Percentiles rank a stretch among this genome's conserved stretches.
These are phyloP conservation scores for Magallana nippona DNA, from an alignment of 2,888 invertebrate species.

Conservation along the genomic window DNA sequence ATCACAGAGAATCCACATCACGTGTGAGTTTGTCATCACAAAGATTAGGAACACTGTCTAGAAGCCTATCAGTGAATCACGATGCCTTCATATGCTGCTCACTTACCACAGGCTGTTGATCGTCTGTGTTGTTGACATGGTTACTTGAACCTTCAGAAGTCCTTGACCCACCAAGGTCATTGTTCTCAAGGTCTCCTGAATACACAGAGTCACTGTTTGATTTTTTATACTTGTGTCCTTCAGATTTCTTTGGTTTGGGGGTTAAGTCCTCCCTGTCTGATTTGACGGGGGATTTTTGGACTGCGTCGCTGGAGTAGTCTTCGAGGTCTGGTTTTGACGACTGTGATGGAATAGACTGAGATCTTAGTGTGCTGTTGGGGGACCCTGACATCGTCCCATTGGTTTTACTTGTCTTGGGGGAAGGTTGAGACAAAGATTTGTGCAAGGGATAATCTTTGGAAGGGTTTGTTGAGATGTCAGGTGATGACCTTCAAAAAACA, in stretches of 20 bases:
- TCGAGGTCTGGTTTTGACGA: slow-evolving; percentile 28
- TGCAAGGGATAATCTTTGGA: slow-evolving; percentile 81
- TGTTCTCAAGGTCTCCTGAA: slow-evolving; percentile 42
- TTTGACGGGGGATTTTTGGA: slow-evolving; percentile 12
- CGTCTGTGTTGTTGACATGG: slow-evolving; percentile 35
- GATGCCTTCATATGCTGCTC: slow-evolving; percentile 49
- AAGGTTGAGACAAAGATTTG: slow-evolving; percentile 82
- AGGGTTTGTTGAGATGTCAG: slow-evolving; percentile 75
- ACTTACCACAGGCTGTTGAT: slow-evolving; percentile 49
- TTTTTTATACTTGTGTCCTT: slow-evolving; percentile 84
- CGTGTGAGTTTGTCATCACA: slow-evolving; percentile 29
- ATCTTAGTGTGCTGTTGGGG: slow-evolving; percentile 57
- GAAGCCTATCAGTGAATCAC: slow-evolving; percentile 43
- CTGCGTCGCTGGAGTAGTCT: slow-evolving; percentile 1
- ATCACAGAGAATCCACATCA: slow-evolving; percentile 33
- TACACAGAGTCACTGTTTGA: slow-evolving; percentile 79
- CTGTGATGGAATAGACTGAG: slow-evolving; percentile 71
- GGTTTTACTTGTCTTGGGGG: slow-evolving; percentile 68
- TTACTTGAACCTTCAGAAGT: slow-evolving; percentile 43
- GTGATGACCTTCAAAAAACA: slow-evolving; percentile 72
- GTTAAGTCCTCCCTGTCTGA: slow-evolving; percentile 47
- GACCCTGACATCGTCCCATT: slow-evolving; percentile 52
- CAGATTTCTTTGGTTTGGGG: slow-evolving; percentile 81
- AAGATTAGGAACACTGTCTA: slow-evolving; percentile 30
- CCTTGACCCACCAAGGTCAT: slow-evolving; percentile 36